Evolutionary conservation across 2,797 vertebrate genomes (phyloP), one percentile per base, ranked within the genome.

Genomic region (Protonibea diacanthus): DNA sequence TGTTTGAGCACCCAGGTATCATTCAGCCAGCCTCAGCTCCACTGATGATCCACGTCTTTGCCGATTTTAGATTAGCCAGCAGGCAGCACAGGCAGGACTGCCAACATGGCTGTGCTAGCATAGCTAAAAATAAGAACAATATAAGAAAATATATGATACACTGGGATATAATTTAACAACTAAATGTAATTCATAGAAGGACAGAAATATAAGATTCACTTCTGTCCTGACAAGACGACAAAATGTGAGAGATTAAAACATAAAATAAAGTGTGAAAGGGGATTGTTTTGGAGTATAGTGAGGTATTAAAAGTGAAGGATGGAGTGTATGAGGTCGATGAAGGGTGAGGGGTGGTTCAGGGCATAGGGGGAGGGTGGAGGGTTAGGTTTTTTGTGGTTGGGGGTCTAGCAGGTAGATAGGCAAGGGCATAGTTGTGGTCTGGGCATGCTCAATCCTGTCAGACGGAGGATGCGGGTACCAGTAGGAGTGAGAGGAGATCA

Each of bases 401-500:
- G 78, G 83, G 83, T 89, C 85, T 73, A 72, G 20, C 84, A 57
- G 83, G 75, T 76, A 90, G 69, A 78, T 66, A 83, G 86, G 71
- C 74, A 65, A 88, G 74, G 81, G 89, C 89, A 93, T 92, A 91
- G 73, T 67, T 94, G 91, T 91, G 88, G 88, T 92, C 78, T 76
- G 61, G 85, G 73, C 95, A 71, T 93, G 95, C 86, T 89, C 62
- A 42, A 66, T 93, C 95, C 89, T 93, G 95, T 90, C 90, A 81
- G 81, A 33, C 2, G 3, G 71, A 89, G 82, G 88, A 94, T 94
- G 91, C 73, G 70, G 93, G 93, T 93, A 90, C 88, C 92, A 90
- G 89, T 88, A 93, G 82, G 63, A 88, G 79, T 57, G 74, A 74
- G 63, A 81, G 74, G 76, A 93, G 86, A 93, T 94, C 90, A 91